These are phyloP conservation scores for Drosophila subquinaria DNA, from an alignment of 2,888 invertebrate species.

Conservation along the genomic window DNA sequence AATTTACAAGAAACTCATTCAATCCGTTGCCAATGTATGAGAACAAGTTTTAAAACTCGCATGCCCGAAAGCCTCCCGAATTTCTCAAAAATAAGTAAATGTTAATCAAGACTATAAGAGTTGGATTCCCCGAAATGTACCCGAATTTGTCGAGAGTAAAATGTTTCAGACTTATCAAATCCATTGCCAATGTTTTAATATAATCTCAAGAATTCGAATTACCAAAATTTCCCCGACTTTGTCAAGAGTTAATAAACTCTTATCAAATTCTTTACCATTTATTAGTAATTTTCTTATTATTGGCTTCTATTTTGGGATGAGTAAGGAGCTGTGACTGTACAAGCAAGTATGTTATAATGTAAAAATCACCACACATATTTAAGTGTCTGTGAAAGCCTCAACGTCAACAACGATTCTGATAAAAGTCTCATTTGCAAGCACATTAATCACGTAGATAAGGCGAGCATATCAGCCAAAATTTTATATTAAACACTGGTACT, in stretches of 20 bases:
- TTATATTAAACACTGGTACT: constrained; percentile 12
- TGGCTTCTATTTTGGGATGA: constrained; percentile 5
- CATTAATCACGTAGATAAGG: constrained; percentile 34
- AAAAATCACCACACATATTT: background rate
- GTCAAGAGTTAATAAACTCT: constrained; percentile 3
- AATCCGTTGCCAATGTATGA: constrained; percentile 23
- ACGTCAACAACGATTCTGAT: constrained; percentile 23
- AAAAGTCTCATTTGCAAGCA: constrained; percentile 29
- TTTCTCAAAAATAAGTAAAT: background rate
- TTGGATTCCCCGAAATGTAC: background rate
- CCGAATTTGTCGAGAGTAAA: background rate
- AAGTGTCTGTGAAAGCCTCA: constrained; percentile 1
- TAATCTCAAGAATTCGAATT: background rate
- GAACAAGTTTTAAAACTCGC: background rate
- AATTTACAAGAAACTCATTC: constrained; percentile 87
- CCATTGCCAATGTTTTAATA: background rate
- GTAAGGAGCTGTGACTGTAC: constrained; percentile 5
- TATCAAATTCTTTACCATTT: constrained; percentile 1
- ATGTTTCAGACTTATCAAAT: background rate
- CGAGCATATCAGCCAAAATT: constrained; percentile 21
- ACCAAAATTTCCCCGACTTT: constrained; percentile 4
- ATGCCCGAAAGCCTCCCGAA: background rate
- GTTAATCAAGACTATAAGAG: too few relatives aligned
- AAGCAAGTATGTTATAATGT: constrained; percentile 3
- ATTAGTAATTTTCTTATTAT: constrained; percentile 5